Conservation (phyloP, 2,113 vertebrate species). For the Cyphomyrus discorhynchus region DNA sequence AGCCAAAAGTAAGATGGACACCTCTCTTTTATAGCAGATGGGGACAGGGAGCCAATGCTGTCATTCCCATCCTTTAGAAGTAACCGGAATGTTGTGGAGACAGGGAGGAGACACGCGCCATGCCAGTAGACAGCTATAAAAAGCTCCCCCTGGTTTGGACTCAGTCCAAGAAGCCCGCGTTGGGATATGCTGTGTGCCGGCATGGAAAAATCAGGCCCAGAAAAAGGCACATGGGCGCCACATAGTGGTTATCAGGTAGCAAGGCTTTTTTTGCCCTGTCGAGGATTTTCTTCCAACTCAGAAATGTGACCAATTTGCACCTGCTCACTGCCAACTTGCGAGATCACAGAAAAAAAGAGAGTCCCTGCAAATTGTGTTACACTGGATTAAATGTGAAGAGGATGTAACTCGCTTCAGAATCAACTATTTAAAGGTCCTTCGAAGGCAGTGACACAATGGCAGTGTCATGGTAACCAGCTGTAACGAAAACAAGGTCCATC, state of each 20-base stretch:
- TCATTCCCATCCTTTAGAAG: background rate
- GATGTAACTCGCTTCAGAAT: background rate
- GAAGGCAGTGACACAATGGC: background rate
- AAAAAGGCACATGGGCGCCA: slow-evolving; percentile 28
- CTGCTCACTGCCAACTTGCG: background rate
- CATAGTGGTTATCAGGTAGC: slow-evolving; percentile 28
- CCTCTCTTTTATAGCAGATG: background rate
- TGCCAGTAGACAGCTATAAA: slow-evolving; percentile 38
- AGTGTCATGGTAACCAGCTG: background rate
- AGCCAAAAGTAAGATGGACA: background rate
- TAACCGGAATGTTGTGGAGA: slow-evolving; percentile 14
- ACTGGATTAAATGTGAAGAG: background rate
- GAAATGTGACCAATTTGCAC: background rate
- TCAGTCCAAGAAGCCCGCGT: slow-evolving; percentile 20
- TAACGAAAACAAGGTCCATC: background rate
- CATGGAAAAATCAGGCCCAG: background rate
- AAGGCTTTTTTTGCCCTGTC: slow-evolving; percentile 18
- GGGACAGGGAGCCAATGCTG: background rate
- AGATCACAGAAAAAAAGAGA: background rate
- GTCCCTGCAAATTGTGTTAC: background rate
- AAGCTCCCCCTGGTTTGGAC: slow-evolving; percentile 16
- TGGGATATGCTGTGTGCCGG: slow-evolving; percentile 48
- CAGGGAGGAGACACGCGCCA: background rate
- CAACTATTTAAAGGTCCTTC: background rate
- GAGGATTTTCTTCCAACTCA: background rate